phyloP scores from a whole-genome alignment of 2,888 invertebrate species.

The Diogma glabrata region DNA sequence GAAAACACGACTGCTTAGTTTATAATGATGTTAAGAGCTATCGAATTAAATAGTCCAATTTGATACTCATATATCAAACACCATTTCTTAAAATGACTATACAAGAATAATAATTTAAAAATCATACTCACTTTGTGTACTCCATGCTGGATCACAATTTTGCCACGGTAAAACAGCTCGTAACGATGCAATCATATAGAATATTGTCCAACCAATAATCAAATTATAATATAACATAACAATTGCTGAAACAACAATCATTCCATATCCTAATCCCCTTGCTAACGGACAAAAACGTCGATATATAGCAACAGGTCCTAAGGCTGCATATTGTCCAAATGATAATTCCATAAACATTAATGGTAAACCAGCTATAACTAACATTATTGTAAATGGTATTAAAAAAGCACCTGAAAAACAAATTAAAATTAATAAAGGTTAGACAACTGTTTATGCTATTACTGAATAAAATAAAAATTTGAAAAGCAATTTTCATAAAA shows the following conservation, averaged over 20 bases:
- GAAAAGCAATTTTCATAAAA: too few species aligned
- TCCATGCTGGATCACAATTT: slow-evolving; percentile 58
- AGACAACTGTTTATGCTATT: too few species aligned
- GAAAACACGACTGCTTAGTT: too few species aligned
- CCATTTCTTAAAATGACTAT: too few species aligned
- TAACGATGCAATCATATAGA: slow-evolving; percentile 60
- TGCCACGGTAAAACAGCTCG: slow-evolving; percentile 58
- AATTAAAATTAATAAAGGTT: neutral
- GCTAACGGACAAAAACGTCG: slow-evolving; percentile 60
- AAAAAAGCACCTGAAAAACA: slow-evolving; percentile 60
- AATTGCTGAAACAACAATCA: slow-evolving; percentile 63
- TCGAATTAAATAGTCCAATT: too few species aligned
- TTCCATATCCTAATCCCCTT: slow-evolving; percentile 60
- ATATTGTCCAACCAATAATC: slow-evolving; percentile 67
- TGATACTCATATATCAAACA: too few species aligned
- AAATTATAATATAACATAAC: slow-evolving; percentile 68
- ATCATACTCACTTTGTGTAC: slow-evolving; percentile 45
- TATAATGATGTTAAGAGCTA: too few species aligned
- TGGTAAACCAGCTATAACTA: slow-evolving; percentile 67
- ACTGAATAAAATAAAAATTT: too few species aligned
- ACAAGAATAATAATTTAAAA: slow-evolving; percentile 56
- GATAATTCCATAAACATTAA: slow-evolving; percentile 78
- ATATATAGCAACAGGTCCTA: slow-evolving; percentile 70
- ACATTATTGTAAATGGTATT: slow-evolving; percentile 71
- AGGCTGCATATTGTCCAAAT: slow-evolving; percentile 69